Conservation (phyloP, 2,888 invertebrate genomes). For the Cistogaster globosa region DNA sequence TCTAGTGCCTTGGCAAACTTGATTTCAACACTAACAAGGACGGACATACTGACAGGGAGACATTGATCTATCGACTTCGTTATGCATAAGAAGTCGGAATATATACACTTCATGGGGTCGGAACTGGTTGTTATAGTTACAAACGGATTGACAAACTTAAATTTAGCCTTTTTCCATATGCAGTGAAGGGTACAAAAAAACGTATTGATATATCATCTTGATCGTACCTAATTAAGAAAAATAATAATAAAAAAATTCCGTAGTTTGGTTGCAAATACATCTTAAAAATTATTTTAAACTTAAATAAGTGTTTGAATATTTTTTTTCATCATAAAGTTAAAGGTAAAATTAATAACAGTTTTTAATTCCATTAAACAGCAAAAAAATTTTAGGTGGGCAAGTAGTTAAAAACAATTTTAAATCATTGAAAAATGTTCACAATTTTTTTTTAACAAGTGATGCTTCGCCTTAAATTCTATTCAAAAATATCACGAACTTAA, state of each 20-base stretch:
- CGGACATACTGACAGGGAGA: no score
- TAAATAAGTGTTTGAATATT: constrained; percentile 1
- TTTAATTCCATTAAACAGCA: constrained; percentile 10
- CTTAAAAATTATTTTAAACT: constrained; percentile 35
- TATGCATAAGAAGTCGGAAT: no score
- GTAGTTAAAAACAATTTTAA: constrained; percentile 43
- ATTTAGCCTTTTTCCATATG: no score
- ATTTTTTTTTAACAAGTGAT: constrained; percentile 29
- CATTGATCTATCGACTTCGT: no score
- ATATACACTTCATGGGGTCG: no score
- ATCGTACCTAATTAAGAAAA: neutral
- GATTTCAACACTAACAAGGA: no score
- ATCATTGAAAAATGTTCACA: constrained; percentile 53
- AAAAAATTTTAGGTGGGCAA: constrained; percentile 57
- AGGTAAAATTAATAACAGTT: constrained; percentile 55
- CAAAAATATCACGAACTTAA: constrained; percentile 59
- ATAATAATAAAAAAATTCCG: neutral
- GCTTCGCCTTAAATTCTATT: constrained; percentile 56
- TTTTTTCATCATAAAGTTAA: constrained; percentile 44
- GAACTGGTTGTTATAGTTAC: no score
- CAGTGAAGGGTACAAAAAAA: no score
- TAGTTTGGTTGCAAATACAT: neutral
- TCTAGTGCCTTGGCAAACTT: no score
- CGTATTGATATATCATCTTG: no score
- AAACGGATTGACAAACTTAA: no score